A percentile compares a stretch with the other conserved stretches of the same genome.
Evolutionary conservation across 2,797 vertebrate genomes (phyloP).

Genomic region (Oreonectes daqikongensis): DNA sequence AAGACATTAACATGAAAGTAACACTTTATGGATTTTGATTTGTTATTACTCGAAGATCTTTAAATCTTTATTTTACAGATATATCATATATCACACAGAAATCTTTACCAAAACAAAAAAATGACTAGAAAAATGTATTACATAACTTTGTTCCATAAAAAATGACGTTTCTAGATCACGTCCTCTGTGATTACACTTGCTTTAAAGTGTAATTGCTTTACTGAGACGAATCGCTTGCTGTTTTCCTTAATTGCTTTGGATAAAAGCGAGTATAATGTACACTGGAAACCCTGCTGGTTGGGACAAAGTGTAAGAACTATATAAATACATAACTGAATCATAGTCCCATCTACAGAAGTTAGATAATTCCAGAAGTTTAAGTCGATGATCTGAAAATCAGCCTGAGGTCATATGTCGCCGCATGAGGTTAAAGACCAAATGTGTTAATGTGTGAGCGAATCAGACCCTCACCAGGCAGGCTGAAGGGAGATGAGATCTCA

Average conservation of each 20-base stretch:
- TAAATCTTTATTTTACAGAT: too few relatives aligned
- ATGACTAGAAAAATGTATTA: too few relatives aligned
- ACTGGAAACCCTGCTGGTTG: neutral
- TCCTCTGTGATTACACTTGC: neutral
- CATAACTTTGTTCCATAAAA: neutral
- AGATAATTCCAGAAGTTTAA: neutral
- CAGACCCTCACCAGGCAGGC: constrained; percentile 53
- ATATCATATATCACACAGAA: too few relatives aligned
- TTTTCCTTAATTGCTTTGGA: too few relatives aligned
- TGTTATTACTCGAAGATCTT: too few relatives aligned
- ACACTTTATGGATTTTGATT: too few relatives aligned
- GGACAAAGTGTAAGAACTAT: neutral
- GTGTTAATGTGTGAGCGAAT: constrained; percentile 15
- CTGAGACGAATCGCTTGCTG: too few relatives aligned
- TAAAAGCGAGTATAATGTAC: too few relatives aligned
- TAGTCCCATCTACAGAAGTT: neutral
- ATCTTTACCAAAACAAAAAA: too few relatives aligned
- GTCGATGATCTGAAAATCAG: neutral
- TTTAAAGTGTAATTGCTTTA: too few relatives aligned
- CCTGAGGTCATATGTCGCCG: neutral
- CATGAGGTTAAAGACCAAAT: neutral
- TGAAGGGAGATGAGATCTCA: constrained; percentile 59
- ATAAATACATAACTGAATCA: neutral
- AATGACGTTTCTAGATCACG: neutral
- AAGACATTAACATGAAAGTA: too few relatives aligned